Evolutionary conservation across 2,113 vertebrate species (phyloP).

Genomic region (Petaurus breviceps): DNA sequence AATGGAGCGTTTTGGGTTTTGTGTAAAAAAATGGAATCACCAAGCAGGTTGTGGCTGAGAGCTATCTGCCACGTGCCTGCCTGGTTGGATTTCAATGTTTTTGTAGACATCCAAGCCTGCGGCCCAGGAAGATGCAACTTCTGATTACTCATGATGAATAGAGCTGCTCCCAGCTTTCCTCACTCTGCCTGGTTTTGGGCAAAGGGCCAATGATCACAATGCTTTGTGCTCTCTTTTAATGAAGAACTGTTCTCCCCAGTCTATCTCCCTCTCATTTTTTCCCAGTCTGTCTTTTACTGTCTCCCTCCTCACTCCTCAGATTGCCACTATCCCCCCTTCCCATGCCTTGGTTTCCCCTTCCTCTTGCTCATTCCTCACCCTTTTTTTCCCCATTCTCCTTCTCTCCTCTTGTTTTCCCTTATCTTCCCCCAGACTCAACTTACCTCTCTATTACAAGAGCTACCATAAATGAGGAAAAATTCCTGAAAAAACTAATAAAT

Average conservation of each 20-base stretch:
- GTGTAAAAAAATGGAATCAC: not conserved
- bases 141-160: conserved; percentile 3
- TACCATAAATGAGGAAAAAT: not conserved
- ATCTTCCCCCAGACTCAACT: not conserved
- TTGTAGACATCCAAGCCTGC: not conserved
- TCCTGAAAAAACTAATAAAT: not conserved
- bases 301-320: not conserved
- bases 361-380: not conserved
- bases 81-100: conserved; percentile 11
- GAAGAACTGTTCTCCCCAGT: not conserved
- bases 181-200: not conserved
- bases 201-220: not conserved
- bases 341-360: not conserved
- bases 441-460: not conserved
- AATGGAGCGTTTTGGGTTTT: not conserved
- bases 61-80: not conserved
- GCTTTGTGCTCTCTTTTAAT: conserved; percentile 32
- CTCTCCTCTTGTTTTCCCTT: not conserved
- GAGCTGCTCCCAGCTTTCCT: conserved; percentile 10
- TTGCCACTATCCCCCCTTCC: not conserved
- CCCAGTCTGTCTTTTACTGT: not conserved
- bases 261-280: not conserved
- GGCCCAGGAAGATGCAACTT: conserved; percentile 6
- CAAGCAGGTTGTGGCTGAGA: not conserved
- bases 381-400: not conserved